Percentiles rank a stretch among this genome's conserved stretches.
Evolutionary conservation across 2,888 invertebrate genomes (phyloP).

Genomic region (Leucophenga montana): DNA sequence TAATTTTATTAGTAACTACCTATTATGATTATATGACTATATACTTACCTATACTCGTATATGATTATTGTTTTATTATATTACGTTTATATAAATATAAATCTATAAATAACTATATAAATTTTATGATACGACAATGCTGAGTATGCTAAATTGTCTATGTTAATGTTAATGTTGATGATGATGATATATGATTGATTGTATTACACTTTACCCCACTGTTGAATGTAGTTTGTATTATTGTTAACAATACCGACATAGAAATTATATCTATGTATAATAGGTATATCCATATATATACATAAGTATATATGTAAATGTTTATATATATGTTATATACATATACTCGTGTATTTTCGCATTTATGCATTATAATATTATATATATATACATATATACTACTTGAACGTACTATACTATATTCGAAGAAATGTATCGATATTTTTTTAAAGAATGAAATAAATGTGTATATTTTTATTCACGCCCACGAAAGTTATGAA

Average conservation of each 20-base stretch:
- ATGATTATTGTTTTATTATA: constrained; percentile 2
- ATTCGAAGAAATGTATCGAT: constrained; percentile 55
- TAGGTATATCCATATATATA: constrained; percentile 26
- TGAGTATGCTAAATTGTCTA: too few species aligned
- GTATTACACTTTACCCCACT: constrained; percentile 32
- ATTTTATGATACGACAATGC: too few species aligned
- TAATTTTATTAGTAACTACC: constrained; percentile 45
- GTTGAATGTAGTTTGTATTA: constrained; percentile 61
- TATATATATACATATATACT: constrained; percentile 38
- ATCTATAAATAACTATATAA: constrained; percentile 41
- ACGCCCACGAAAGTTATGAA: constrained; percentile 14
- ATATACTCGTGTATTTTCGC: constrained; percentile 58
- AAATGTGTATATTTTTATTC: constrained; percentile 56
- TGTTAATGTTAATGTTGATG: too few species aligned
- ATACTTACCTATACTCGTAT: neutral
- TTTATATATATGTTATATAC: constrained; percentile 36
- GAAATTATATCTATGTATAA: constrained; percentile 49
- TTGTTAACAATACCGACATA: constrained; percentile 33
- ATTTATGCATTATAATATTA: constrained; percentile 60
- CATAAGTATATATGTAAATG: constrained; percentile 29
- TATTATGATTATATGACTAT: constrained; percentile 5
- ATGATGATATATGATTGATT: neutral
- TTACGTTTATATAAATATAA: constrained; percentile 20
- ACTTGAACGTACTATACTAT: constrained; percentile 36
- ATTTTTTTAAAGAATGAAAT: constrained; percentile 57